Base-by-base conservation (phyloP, 1,140 invertebrate species). In the Magallana ariakensis region DNA sequence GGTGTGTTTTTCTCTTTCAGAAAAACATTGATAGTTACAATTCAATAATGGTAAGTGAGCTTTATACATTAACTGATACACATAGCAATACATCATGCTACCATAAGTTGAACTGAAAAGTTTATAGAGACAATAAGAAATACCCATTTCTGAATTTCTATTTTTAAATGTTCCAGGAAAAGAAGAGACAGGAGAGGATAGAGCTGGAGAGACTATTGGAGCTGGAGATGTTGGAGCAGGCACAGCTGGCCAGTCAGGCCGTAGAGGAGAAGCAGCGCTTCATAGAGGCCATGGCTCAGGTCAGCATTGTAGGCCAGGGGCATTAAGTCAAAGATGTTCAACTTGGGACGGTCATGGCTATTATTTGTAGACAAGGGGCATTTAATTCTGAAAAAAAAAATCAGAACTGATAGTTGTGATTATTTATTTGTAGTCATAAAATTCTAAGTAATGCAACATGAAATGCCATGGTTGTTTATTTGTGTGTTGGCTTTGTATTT, bases 111-210 rank as follows among this genome's bases (percentile, higher is more conserved):
- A 46, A 46, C 33, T 46, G 33, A 46, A 46, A 46, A 46, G 33
- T 46, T 46, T 46, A 46, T 46, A 46, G 33, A 46, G 33, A 5
- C 33, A 46, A 46, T 46, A 46, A 46, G 33, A 46, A 46, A 46
- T 46, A 46, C 33, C 33, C 33, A 46, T 46, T 46, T 46, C 33
- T 46, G 2, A 46, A 46, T 46, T 46, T 46, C 33, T 46, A 46
- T 46, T 46, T 46, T 46, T 5, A 46, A 46, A 46, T 46, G 33
- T 46, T 46, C 1, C 82, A 93, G 92, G 90, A 91, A 95, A 95
- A 90, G 95, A 96, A 95, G 95, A 95, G 91, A 92, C 95, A 91
- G 75, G 93, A 95, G 22, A 89, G 92, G 8, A 88, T 92, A n/a
- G 87, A 87, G 22, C 85, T 93, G 56, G 92, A 93, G 80, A 88